Percentiles rank a stretch among this genome's conserved stretches.
phyloP scores from a whole-genome alignment of 2,797 vertebrate species.

The Microhierax caerulescens region DNA sequence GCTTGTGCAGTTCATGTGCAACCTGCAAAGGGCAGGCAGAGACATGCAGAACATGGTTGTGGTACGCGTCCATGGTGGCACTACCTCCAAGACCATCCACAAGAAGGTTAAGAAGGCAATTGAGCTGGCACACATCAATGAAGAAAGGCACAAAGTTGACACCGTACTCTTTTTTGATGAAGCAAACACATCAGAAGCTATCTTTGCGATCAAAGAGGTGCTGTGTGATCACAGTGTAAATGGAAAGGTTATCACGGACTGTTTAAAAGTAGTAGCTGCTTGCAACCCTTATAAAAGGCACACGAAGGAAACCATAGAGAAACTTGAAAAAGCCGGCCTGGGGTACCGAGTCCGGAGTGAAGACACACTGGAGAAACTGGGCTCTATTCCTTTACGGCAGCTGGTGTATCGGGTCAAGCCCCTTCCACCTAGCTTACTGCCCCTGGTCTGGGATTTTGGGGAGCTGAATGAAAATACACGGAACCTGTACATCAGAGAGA shows the following conservation, averaged over 20 bases:
- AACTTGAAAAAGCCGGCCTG: slow-evolving; percentile 79
- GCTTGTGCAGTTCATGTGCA: slow-evolving; percentile 81
- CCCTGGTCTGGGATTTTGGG: slow-evolving; percentile 85
- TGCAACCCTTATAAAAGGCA: slow-evolving; percentile 84
- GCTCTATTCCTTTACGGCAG: slow-evolving; percentile 80
- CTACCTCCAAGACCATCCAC: slow-evolving; percentile 79
- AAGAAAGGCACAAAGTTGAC: slow-evolving; percentile 63
- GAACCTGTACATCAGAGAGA: slow-evolving; percentile 78
- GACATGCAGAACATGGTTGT: slow-evolving; percentile 79
- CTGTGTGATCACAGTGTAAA: slow-evolving; percentile 78
- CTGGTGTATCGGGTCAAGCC: slow-evolving; percentile 83
- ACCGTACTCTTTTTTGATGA: slow-evolving; percentile 84
- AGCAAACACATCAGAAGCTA: slow-evolving; percentile 84
- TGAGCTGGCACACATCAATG: slow-evolving; percentile 68
- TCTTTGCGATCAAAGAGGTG: slow-evolving; percentile 83
- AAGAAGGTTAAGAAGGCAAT: slow-evolving; percentile 78
- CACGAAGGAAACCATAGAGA: slow-evolving; percentile 74
- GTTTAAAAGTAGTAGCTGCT: slow-evolving; percentile 81
- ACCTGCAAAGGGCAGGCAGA: slow-evolving; percentile 72
- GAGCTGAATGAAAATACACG: slow-evolving; percentile 79
- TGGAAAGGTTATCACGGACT: slow-evolving; percentile 69
- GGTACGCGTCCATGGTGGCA: slow-evolving; percentile 81
- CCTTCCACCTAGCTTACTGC: slow-evolving; percentile 81
- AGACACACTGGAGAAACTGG: slow-evolving; percentile 80
- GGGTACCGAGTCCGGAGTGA: slow-evolving; percentile 80